Evolutionary conservation across 2,113 vertebrate species (phyloP).

Genomic region (Neomonachus schauinslandi): DNA sequence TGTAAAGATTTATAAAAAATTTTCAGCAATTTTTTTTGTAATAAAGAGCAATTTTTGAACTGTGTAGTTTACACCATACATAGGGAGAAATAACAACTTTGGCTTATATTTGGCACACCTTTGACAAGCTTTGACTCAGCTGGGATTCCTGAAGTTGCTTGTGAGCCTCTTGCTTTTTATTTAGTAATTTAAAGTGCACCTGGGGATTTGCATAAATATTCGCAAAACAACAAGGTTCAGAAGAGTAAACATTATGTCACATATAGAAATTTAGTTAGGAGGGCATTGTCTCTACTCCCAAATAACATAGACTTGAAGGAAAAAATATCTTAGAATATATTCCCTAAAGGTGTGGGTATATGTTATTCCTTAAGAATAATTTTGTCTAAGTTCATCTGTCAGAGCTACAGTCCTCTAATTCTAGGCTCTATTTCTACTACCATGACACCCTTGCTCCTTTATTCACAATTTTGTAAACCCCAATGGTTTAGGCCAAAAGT

Average conservation of each 20-base stretch:
- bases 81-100: neutral
- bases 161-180: neutral
- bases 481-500: neutral
- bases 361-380: neutral
- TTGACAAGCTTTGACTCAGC: neutral
- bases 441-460: neutral
- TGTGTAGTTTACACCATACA: neutral
- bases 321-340: neutral
- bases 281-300: neutral
- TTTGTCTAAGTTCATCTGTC: neutral
- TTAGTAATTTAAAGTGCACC: neutral
- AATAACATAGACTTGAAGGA: neutral
- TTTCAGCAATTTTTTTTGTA: neutral
- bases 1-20: neutral
- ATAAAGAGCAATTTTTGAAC: neutral
- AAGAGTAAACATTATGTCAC: constrained; percentile 4
- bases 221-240: neutral
- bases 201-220: constrained; percentile 31
- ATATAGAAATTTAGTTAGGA: neutral
- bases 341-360: neutral
- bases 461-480: neutral
- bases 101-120: neutral
- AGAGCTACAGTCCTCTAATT: neutral
- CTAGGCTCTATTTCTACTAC: neutral
- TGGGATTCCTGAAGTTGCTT: neutral